Conservation (phyloP, 2,113 vertebrate species). For the Falco punctatus region DNA sequence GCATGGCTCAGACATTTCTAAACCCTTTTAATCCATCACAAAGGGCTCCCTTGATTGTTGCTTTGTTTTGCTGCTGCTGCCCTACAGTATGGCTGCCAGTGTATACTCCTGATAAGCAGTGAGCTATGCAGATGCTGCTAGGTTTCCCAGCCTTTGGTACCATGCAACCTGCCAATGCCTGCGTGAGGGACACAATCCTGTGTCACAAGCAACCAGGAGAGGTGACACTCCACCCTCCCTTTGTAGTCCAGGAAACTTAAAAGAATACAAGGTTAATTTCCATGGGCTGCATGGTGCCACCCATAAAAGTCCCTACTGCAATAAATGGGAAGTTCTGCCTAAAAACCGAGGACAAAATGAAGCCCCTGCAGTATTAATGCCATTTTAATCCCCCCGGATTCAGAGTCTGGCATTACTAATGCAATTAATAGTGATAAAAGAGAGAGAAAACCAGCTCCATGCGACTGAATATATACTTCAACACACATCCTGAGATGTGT, state of each 20-base stretch:
- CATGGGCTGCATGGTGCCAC: not conserved
- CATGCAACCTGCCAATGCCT: constrained; percentile 57
- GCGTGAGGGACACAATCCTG: not conserved
- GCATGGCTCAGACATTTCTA: constrained; percentile 80
- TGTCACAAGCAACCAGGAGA: not conserved
- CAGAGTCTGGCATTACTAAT: not conserved
- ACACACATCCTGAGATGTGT: not conserved
- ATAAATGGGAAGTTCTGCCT: constrained; percentile 5
- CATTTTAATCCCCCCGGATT: not conserved
- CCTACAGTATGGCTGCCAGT: constrained; percentile 80
- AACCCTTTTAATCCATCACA: constrained; percentile 81
- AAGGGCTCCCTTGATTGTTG: constrained; percentile 77
- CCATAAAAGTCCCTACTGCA: not conserved
- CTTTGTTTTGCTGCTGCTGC: constrained; percentile 80
- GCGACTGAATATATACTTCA: not conserved
- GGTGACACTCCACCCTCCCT: constrained; percentile 17
- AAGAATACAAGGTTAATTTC: constrained; percentile 62
- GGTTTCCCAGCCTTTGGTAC: constrained; percentile 45
- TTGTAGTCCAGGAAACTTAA: constrained; percentile 43
- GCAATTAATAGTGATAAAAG: constrained; percentile 43
- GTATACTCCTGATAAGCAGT: constrained; percentile 78
- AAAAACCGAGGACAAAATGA: not conserved
- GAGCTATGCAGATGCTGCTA: constrained; percentile 72
- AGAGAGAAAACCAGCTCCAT: not conserved
- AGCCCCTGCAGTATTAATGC: not conserved